A percentile compares a stretch with the other conserved stretches of the same genome.
Evolutionary conservation across 1,140 invertebrate genomes (phyloP).

Genomic region (Lepidostoma basale): DNA sequence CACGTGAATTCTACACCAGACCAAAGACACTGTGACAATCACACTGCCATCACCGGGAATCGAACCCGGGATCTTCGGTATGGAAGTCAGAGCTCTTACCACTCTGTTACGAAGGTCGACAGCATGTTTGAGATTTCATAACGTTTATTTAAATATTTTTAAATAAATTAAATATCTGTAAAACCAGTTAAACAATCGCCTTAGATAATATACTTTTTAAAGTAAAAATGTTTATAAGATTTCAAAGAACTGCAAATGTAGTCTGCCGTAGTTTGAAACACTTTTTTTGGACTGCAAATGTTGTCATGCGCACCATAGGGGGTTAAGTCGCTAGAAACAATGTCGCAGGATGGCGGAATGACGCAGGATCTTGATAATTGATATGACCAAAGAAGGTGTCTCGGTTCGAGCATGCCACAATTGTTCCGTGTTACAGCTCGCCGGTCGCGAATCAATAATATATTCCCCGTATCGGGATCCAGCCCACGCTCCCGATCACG

Average conservation of each 20-base stretch:
- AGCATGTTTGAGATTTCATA: too few species aligned
- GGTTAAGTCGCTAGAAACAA: neutral
- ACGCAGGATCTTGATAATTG: slow-evolving; percentile 16
- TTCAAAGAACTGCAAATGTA: neutral
- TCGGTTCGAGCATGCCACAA: slow-evolving; percentile 8
- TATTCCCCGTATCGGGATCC: slow-evolving; percentile 39
- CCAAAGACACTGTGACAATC: too few species aligned
- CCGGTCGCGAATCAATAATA: slow-evolving; percentile 22
- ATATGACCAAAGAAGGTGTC: slow-evolving; percentile 36
- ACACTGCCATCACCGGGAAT: too few species aligned
- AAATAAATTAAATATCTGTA: too few species aligned
- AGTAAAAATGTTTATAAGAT: too few species aligned
- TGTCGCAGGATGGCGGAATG: slow-evolving; percentile 14
- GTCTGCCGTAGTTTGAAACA: neutral
- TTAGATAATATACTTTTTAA: too few species aligned
- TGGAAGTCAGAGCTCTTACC: too few species aligned
- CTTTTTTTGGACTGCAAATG: neutral
- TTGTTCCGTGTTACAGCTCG: slow-evolving; percentile 33
- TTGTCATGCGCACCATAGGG: neutral
- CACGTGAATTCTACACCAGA: too few species aligned
- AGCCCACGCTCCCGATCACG: slow-evolving; percentile 35
- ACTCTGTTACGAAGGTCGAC: too few species aligned
- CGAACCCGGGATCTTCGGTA: too few species aligned
- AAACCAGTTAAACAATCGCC: too few species aligned
- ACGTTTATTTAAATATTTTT: too few species aligned